Base-by-base conservation (phyloP, 2,888 invertebrate species). In the Bugulina stolonifera region DNA sequence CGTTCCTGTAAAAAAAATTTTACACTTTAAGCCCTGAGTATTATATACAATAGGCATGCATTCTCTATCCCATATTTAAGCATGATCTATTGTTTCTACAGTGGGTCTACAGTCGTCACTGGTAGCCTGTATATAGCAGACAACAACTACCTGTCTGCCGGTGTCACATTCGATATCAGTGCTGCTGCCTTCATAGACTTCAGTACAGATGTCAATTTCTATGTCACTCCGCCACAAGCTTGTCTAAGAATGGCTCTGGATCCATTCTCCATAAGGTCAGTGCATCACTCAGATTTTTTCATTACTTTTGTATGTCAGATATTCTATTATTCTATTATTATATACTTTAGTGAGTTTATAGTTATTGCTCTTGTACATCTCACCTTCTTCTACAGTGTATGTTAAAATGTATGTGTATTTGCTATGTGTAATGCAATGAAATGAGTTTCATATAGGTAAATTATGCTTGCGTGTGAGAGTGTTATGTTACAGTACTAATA, bases 151-250 rank as follows among this genome's bases (percentile, higher is more conserved):
- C 52, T 70, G 25, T 54, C 43, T 10, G 70, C 70, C 14, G 22
- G 23, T 54, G 52, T 70, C 35, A 29, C 5, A 5, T 70, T 70
- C 29, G 43, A 43, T 70, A 10, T 70, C 23, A 54, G 29, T 54
- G 43, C 70, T 3, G 70, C 43, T 3, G 90, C 91, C 0, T 89
- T 89, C 79, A 85, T 93, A 23, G 88, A 89, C 78, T 86, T 92
- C 71, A 86, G 89, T 64, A 90, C 91, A 0, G 89, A 93, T 80
- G 88, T 91, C 52, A 91, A 93, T 79, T 93, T 93, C 81, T 90
- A 89, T 71, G 88, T 89, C 27, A 88, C 88, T 72, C 88, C 90
- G n/a, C 80, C 84, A 71, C 89, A 90, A 76, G 86, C 92, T 72
- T 93, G 93, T 82, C 88, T 93, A 86, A 89, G 90, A 80, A 87